A percentile compares a stretch with the other conserved stretches of the same genome.
These are phyloP conservation scores for Arvicola amphibius DNA, from an alignment of 2,797 vertebrate species.

Conservation along the genomic window DNA sequence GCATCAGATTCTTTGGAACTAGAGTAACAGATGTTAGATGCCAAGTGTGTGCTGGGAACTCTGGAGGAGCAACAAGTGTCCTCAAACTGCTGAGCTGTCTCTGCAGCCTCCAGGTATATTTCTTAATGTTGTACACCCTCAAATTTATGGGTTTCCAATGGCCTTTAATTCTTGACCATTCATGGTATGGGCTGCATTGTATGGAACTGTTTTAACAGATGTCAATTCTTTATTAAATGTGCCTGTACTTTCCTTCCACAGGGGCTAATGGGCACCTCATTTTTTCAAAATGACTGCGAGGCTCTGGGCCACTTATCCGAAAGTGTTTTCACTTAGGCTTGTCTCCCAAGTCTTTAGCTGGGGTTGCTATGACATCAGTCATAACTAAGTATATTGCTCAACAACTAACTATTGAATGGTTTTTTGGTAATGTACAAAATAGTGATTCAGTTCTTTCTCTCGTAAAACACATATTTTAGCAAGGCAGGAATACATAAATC, in stretches of 20 bases:
- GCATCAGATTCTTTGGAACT: not conserved
- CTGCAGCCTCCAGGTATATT: not conserved
- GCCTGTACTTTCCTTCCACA: slow-evolving; percentile 20
- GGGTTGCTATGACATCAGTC: not conserved
- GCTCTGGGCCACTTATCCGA: not conserved
- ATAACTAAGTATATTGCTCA: not conserved
- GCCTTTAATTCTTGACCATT: not conserved
- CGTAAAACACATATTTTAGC: not conserved
- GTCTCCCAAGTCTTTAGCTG: not conserved
- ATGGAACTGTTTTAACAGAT: not conserved
- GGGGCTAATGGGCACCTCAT: not conserved
- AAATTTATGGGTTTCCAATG: not conserved
- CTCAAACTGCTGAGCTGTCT: not conserved
- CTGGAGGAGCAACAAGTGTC: not conserved
- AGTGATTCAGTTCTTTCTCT: not conserved
- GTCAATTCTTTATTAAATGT: slow-evolving; percentile 15
- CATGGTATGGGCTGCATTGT: not conserved
- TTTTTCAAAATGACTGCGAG: slow-evolving; percentile 8
- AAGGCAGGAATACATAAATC: not conserved
- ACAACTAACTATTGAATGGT: not conserved
- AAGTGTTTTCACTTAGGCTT: slow-evolving; percentile 56
- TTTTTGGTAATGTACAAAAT: not conserved
- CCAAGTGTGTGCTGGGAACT: not conserved
- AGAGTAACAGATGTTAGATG: not conserved
- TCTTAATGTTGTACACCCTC: not conserved